Evolutionary conservation across 1,140 invertebrate genomes (phyloP), one percentile per base, ranked within the genome.

Genomic region (Saccostrea echinata): DNA sequence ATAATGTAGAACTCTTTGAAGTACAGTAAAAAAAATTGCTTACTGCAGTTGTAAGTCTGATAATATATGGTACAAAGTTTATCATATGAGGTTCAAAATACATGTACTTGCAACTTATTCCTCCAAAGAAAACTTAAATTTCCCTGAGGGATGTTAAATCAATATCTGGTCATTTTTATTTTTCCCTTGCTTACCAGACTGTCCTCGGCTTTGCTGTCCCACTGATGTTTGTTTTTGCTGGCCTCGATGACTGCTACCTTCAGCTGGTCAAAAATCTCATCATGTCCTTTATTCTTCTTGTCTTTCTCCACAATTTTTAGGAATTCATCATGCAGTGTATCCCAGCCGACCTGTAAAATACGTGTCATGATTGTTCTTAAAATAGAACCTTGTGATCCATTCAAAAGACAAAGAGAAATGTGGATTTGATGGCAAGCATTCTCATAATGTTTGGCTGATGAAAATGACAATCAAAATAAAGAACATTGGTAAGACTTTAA

Each of bases 181-280:
- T 21, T 24, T 33, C 16, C 8, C 11, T 12, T 57, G 9, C 92
- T 92, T 90, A 96, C 96, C 91, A 96, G 91, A 91, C 96, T 96
- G 76, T 96, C 96, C 84, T 95, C 93, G 68, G 96, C 97, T 94
- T 98, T 98, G 83, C 97, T 96, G 95, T 99, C 99, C 99, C 99
- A 99, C 52, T 96, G 96, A 94, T 99, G 98, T 90, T 97, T 95
- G 16, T 96, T 95, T 92, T 98, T 97, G 0, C 98, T 97, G 92
- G 98, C 97, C 88, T 97, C 97, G 3, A 99, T 97, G 1, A 99
- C 98, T 2, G 97, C 96, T 16, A 96, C 94, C 95, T 99, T 99
- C 0, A 99, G 95, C 71, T 97, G 96, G 94, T 99, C 98, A 94
- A 99, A 99, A 82, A 99, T 96, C 84, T 97, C 96, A 92, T 99